These are phyloP conservation scores for Pycnomerus fuliginosus DNA, from an alignment of 2,888 invertebrate species.

Conservation along the genomic window DNA sequence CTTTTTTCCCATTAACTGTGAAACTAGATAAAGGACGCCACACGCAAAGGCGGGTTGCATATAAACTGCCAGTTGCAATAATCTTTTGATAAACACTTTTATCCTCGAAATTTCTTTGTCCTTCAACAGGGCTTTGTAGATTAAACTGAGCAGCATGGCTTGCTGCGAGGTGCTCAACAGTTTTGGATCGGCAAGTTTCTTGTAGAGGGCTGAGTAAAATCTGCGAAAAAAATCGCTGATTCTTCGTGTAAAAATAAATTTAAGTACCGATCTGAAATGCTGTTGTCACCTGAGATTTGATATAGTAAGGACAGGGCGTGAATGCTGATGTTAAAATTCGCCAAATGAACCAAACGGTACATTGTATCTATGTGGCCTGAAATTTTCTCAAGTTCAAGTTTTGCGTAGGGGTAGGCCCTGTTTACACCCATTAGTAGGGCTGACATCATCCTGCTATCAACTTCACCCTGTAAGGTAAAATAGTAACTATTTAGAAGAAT, in stretches of 20 bases:
- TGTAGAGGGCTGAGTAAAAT: constrained; percentile 87
- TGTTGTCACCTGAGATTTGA: constrained; percentile 60
- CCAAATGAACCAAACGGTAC: constrained; percentile 78
- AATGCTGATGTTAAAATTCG: constrained; percentile 69
- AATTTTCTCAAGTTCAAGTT: constrained; percentile 60
- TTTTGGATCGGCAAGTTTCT: constrained; percentile 77
- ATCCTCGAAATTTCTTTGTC: constrained; percentile 73
- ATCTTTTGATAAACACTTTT: constrained; percentile 81
- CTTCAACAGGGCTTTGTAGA: constrained; percentile 80
- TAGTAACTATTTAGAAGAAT: no score
- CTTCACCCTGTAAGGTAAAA: constrained; percentile 69
- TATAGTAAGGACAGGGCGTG: constrained; percentile 61
- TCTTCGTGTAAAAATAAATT: not conserved
- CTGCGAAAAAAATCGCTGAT: constrained; percentile 50
- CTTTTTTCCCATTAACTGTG: constrained; percentile 61
- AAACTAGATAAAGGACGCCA: constrained; percentile 77
- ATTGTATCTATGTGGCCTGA: constrained; percentile 71
- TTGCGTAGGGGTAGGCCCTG: constrained; percentile 81
- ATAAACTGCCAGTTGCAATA: constrained; percentile 71
- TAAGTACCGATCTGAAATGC: constrained; percentile 59
- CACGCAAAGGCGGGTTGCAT: constrained; percentile 77
- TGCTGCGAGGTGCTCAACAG: constrained; percentile 68
- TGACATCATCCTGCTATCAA: constrained; percentile 81
- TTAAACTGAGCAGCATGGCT: constrained; percentile 80
- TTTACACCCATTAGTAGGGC: constrained; percentile 81